Evolutionary conservation across 2,888 invertebrate genomes (phyloP).

Genomic region (Bombylius discolor): DNA sequence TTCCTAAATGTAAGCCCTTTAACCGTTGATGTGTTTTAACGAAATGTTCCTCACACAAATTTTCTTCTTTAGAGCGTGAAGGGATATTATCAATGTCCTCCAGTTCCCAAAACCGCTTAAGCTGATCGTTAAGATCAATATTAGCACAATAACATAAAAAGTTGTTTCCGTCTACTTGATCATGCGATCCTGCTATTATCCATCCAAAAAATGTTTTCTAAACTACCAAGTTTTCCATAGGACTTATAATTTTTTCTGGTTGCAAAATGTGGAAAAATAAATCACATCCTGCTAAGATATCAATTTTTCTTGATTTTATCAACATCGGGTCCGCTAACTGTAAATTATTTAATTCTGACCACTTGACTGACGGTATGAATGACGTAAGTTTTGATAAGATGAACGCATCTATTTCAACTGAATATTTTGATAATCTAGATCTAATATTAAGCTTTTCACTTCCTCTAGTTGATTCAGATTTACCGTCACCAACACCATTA

Average conservation of each 20-base stretch:
- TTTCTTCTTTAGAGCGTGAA: neutral
- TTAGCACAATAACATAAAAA: neutral
- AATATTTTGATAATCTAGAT: too few relatives aligned
- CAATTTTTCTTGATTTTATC: too few relatives aligned
- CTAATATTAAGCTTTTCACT: neutral
- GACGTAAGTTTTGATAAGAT: neutral
- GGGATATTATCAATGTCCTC: neutral
- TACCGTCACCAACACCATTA: neutral
- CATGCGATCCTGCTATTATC: neutral
- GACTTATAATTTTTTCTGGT: neutral
- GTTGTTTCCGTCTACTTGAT: neutral
- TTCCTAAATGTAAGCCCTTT: neutral
- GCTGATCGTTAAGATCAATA: too few relatives aligned
- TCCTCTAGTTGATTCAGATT: too few relatives aligned
- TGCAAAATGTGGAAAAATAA: neutral
- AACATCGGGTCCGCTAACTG: neutral
- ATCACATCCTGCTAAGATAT: too few relatives aligned
- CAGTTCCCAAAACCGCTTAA: neutral
- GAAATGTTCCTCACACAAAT: neutral
- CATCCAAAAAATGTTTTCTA: neutral
- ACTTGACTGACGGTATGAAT: neutral
- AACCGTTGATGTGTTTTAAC: too few relatives aligned
- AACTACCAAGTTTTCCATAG: neutral
- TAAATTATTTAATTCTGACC: neutral
- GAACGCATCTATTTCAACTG: neutral